A percentile compares a stretch with the other conserved stretches of the same genome.
phyloP scores from a whole-genome alignment of 2,113 vertebrate species.

The Danio rerio region DNA sequence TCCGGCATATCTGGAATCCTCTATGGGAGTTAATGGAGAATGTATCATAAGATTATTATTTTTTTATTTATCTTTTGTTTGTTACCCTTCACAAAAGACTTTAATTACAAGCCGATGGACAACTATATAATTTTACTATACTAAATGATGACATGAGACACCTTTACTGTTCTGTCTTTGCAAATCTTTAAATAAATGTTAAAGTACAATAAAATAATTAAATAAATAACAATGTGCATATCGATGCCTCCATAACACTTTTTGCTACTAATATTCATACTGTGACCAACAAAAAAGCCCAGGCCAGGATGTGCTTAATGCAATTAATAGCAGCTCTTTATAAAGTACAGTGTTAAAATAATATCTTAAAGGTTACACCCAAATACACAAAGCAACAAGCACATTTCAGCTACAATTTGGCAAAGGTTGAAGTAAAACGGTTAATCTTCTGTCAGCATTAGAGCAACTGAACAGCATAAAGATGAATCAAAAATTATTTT shows the following conservation, averaged over 20 bases:
- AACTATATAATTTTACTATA: too few relatives aligned
- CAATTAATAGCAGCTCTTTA: slow-evolving; percentile 2
- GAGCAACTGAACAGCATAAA: slow-evolving; percentile 5
- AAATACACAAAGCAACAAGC: neutral
- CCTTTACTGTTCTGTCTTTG: too few relatives aligned
- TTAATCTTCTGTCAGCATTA: neutral
- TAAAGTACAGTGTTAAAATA: slow-evolving; percentile 12
- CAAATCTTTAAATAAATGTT: too few relatives aligned
- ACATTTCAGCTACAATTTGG: neutral
- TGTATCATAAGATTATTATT: too few relatives aligned
- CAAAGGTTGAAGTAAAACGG: slow-evolving; percentile 2
- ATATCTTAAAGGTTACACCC: slow-evolving; percentile 8
- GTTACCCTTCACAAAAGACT: too few relatives aligned
- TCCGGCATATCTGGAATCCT: too few relatives aligned
- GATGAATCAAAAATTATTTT: slow-evolving; percentile 33
- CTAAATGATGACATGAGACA: too few relatives aligned
- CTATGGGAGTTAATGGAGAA: too few relatives aligned
- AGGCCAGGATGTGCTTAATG: neutral
- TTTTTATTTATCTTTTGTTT: too few relatives aligned
- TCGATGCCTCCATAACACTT: neutral
- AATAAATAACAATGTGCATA: too few relatives aligned
- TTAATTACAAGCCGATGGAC: too few relatives aligned
- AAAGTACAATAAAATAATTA: too few relatives aligned
- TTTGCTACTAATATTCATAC: neutral
- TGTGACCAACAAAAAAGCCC: neutral